Base-by-base conservation (phyloP, 1,140 invertebrate genomes). In the Drosophila nannoptera region DNA sequence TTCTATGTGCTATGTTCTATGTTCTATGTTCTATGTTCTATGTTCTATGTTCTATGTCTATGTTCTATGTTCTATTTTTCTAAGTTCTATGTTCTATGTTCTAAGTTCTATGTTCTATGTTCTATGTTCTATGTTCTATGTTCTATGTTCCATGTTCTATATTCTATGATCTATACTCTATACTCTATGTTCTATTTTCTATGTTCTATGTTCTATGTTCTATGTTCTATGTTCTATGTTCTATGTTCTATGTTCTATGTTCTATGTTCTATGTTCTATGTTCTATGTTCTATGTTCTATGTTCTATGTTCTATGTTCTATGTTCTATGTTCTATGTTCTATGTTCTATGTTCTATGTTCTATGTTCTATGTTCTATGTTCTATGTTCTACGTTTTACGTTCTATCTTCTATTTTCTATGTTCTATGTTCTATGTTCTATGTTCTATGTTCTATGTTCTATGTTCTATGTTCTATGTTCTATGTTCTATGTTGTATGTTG, bases 221-320 rank as follows among this genome's bases (percentile, higher is more conserved):
- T 36, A 36, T 7, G 11, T 36, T 7, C 35, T 36, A 36, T 36
- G 3, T n/a, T 40, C 38, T 40, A 40, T 40, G 12, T n/a, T 40
- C 38, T 40, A 40, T 40, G 3, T n/a, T 40, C 38, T 40, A 40
- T 40, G 2, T n/a, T 40, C 38, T 40, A 40, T 40, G 2, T n/a
- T 40, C 38, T 40, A 40, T 40, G 11, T 36, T 36, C 35, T 7
- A 4, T 36, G 11, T 36, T 36, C 35, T 36, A 36, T 36, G 11
- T 40, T 40, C 38, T 40, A 40, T 40, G 12, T 40, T 40, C 38
- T 40, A 40, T 40, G 12, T 40, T 40, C 38, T 40, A 40, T 40
- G 11, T n/a, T 40, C 12, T n/a, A n/a, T n/a, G n/a, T n/a, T n/a
- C n/a, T n/a, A n/a, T n/a, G n/a, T n/a, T n/a, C n/a, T n/a, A n/a